These are phyloP conservation scores for Axea sp. DNA, from an alignment of 2,888 invertebrate genomes.

Conservation along the genomic window DNA sequence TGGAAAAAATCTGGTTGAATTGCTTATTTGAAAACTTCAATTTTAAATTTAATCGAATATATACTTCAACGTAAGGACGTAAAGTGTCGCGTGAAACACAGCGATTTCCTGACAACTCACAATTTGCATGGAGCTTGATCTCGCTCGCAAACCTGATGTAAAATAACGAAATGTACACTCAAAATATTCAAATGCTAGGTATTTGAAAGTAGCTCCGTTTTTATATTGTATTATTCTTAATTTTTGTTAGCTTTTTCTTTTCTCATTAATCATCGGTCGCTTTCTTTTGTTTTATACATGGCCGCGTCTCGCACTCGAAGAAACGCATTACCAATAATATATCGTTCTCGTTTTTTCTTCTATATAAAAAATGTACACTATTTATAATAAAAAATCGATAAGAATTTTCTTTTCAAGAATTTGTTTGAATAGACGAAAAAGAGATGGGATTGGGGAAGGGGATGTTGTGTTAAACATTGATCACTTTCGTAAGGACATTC, in stretches of 20 bases:
- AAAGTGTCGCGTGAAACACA: conserved; percentile 58
- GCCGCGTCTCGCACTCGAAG: conserved; percentile 65
- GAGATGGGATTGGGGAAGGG: conserved; percentile 23
- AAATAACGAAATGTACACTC: conserved; percentile 62
- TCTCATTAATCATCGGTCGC: conserved; percentile 43
- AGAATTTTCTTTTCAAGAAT: conserved; percentile 65
- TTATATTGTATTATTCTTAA: conserved; percentile 23
- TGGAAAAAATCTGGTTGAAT: too few species aligned
- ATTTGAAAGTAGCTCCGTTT: conserved; percentile 53
- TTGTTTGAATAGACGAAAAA: conserved; percentile 35
- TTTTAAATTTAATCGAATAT: neutral
- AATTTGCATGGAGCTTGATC: conserved; percentile 37
- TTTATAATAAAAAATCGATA: conserved; percentile 78
- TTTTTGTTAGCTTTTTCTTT: conserved; percentile 41
- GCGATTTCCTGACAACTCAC: conserved; percentile 61
- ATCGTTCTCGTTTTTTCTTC: conserved; percentile 68
- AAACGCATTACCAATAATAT: conserved; percentile 70
- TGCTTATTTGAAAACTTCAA: too few species aligned
- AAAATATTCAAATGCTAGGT: conserved; percentile 57
- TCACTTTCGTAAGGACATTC: conserved; percentile 29
- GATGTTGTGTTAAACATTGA: conserved; percentile 8
- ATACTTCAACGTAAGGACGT: conserved; percentile 34
- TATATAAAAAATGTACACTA: conserved; percentile 80
- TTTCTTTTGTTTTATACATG: conserved; percentile 72
- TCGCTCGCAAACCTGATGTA: conserved; percentile 44